Conservation (phyloP, 2,797 vertebrate species). For the Oreochromis mossambicus region DNA sequence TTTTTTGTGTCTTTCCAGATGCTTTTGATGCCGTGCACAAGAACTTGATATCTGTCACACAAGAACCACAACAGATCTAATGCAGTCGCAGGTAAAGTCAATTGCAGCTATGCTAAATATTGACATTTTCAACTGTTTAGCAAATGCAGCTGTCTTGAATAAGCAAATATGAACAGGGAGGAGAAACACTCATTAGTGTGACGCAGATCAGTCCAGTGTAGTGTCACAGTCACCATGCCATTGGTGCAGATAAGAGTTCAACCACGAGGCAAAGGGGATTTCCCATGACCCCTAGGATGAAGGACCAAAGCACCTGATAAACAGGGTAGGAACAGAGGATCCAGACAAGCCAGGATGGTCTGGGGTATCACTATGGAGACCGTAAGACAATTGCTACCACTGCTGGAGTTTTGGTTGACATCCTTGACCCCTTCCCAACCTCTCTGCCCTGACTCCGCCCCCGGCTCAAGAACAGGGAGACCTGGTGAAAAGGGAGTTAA, state of each 20-base stretch:
- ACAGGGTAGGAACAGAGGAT: neutral
- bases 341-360: neutral
- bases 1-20: conserved; percentile 46
- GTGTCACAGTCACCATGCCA: conserved; percentile 35
- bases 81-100: conserved; percentile 79
- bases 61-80: conserved; percentile 63
- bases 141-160: neutral
- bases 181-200: conserved; percentile 9
- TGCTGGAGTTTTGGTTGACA: conserved; percentile 55
- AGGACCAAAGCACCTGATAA: conserved; percentile 41
- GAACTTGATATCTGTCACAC: conserved; percentile 21
- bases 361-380: conserved; percentile 54
- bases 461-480: conserved; percentile 46
- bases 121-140: neutral
- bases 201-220: neutral
- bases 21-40: conserved; percentile 19
- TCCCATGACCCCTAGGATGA: conserved; percentile 70
- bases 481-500: conserved; percentile 64
- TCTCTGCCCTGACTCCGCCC: conserved; percentile 38
- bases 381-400: conserved; percentile 5
- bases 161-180: neutral
- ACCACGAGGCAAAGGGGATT: conserved; percentile 42
- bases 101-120: neutral
- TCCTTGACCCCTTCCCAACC: conserved; percentile 55
- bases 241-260: conserved; percentile 47